Conservation (phyloP, 2,113 vertebrate genomes). For the Ophthalmolycus amberensis region DNA sequence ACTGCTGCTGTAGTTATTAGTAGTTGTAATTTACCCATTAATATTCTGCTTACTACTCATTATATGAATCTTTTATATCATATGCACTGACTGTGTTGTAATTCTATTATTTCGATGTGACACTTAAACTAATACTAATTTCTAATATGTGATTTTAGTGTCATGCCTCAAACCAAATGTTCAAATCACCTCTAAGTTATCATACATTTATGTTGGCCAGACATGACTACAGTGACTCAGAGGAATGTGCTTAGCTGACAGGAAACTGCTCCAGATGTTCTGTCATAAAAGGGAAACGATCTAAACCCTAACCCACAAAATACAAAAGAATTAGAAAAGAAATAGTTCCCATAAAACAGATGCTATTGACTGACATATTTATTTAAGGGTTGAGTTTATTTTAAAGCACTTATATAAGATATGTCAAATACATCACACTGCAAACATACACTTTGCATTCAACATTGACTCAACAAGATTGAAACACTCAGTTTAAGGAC, state of each 20-base stretch:
- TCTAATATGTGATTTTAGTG: background rate
- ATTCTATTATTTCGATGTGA: too few relatives aligned
- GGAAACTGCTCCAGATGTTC: conserved; percentile 30
- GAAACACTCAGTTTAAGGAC: background rate
- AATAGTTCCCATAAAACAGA: background rate
- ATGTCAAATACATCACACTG: background rate
- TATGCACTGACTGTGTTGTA: too few relatives aligned
- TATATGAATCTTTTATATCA: too few relatives aligned
- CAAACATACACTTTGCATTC: background rate
- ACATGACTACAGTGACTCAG: background rate
- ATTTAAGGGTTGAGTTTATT: background rate
- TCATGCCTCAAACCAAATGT: background rate
- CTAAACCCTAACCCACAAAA: background rate
- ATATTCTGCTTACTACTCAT: too few relatives aligned
- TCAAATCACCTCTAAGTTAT: background rate
- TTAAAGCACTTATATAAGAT: background rate
- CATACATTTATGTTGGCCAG: background rate
- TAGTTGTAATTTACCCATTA: too few relatives aligned
- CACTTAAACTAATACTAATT: background rate
- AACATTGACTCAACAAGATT: background rate
- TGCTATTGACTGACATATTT: background rate
- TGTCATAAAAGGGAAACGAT: conserved; percentile 16
- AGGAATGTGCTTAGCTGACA: background rate
- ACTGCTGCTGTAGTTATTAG: too few relatives aligned
- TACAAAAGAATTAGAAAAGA: background rate